Base-by-base conservation (phyloP, 2,888 invertebrate species). In the Hemistola chrysoprasaria region DNA sequence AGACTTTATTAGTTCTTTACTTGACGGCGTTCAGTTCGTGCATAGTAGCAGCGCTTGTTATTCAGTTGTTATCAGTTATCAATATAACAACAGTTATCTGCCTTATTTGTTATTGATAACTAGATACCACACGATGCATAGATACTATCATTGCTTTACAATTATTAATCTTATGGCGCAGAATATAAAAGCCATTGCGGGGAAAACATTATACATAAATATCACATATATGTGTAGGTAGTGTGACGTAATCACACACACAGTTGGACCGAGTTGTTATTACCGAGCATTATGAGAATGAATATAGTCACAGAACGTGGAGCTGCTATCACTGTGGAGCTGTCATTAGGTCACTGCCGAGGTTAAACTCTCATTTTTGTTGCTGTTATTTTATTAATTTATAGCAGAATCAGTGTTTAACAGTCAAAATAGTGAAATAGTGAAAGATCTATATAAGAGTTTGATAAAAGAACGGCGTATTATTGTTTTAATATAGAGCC, bases 341-440 rank as follows among this genome's bases (percentile, higher is more conserved):
- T 71, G 70, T 71, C 66, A 70, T 55, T 68, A 56, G 71, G 68
- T 73, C 65, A 66, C 45, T 67, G 54, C 50, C 59, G 68, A 77
- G 77, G 77, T 77, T 72, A 75, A 40, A 28, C 22, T 11, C 11
- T 10, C 10, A 33, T 32, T 25, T n/a, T 30, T 20, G 37, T 35
- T 4, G 22, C 33, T 2, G 21, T 24, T 36, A 7, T 35, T 36
- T 33, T 32, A 24, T 23, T 23, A 6, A 8, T 37, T 22, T 27
- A 24, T 9, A 9, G 27, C 22, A 23, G 23, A 23, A 21, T 8
- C 6, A 36, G 41, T 39, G 29, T 4, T 25, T 28, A 22, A 11
- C 1, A 11, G 25, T 25, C 8, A 41, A 35, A 29, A 25, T 7
- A 27, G 6, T 1, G 22, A 9, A 33, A 34, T 23, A 33, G 36